These are phyloP conservation scores for Listronotus bonariensis DNA, from an alignment of 1,140 invertebrate genomes.

Conservation along the genomic window DNA sequence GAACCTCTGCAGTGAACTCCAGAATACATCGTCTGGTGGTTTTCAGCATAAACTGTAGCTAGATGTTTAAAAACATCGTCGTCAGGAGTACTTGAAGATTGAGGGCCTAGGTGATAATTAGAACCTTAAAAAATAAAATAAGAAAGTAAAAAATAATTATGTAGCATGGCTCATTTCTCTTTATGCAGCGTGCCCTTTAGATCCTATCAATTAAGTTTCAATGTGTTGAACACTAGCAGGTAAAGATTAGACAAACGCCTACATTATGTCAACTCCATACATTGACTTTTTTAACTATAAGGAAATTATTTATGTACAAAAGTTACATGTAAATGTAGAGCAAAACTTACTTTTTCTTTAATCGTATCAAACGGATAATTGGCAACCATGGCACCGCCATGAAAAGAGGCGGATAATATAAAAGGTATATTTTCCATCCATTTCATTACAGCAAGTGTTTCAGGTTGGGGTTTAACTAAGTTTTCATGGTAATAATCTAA, in stretches of 20 bases:
- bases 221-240: too few relatives aligned
- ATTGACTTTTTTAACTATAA: too few relatives aligned
- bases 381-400: slow-evolving; percentile 63
- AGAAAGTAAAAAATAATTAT: too few relatives aligned
- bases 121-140: slow-evolving; percentile 2
- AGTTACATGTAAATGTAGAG: too few relatives aligned
- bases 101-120: slow-evolving; percentile 8
- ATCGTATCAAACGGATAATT: slow-evolving; percentile 61
- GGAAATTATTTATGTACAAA: too few relatives aligned
- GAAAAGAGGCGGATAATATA: slow-evolving; percentile 62
- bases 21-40: slow-evolving; percentile 59
- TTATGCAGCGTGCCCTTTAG: too few relatives aligned
- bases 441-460: slow-evolving; percentile 56
- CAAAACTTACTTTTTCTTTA: slow-evolving; percentile 33
- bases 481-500: slow-evolving; percentile 51
- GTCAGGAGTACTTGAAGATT: slow-evolving; percentile 67
- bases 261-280: too few relatives aligned
- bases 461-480: slow-evolving; percentile 28
- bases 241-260: too few relatives aligned
- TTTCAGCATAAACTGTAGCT: slow-evolving; percentile 65
- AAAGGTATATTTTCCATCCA: slow-evolving; percentile 59
- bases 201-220: too few relatives aligned
- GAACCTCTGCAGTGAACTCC: slow-evolving; percentile 26
- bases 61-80: slow-evolving; percentile 70
- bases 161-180: too few relatives aligned